A percentile compares a stretch with the other conserved stretches of the same genome.
Evolutionary conservation across 2,888 invertebrate genomes (phyloP).

Genomic region (Eupithecia centaureata): DNA sequence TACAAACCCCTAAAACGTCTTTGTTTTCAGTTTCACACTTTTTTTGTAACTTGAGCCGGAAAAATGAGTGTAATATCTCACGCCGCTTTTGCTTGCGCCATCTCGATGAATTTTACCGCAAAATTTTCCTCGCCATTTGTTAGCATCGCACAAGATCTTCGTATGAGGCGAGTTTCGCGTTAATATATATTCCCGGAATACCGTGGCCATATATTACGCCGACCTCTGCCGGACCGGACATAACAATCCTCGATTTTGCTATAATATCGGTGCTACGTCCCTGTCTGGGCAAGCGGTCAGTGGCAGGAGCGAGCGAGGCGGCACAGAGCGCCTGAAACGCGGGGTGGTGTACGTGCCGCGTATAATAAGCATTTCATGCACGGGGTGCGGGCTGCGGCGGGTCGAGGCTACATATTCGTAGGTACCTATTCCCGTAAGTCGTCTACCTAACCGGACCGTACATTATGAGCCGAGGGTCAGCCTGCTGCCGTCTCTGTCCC

Average conservation of each 20-base stretch:
- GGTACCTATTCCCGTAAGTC: slow-evolving; percentile 82
- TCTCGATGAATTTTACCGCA: slow-evolving; percentile 74
- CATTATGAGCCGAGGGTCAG: slow-evolving; percentile 84
- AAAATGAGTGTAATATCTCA: slow-evolving; percentile 70
- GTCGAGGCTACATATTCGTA: slow-evolving; percentile 67
- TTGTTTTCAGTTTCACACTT: slow-evolving; percentile 39
- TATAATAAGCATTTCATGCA: slow-evolving; percentile 86
- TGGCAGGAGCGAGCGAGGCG: slow-evolving; percentile 68
- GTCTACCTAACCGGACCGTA: slow-evolving; percentile 85
- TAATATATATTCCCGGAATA: slow-evolving; percentile 85
- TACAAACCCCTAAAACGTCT: slow-evolving; percentile 13
- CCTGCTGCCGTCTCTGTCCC: slow-evolving; percentile 75
- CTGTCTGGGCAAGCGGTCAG: slow-evolving; percentile 64
- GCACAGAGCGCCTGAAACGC: slow-evolving; percentile 58
- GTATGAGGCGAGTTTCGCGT: slow-evolving; percentile 83
- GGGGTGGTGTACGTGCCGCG: slow-evolving; percentile 83
- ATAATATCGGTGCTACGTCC: slow-evolving; percentile 81
- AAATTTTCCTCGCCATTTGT: slow-evolving; percentile 84
- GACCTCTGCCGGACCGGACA: slow-evolving; percentile 85
- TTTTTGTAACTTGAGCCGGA: slow-evolving; percentile 49
- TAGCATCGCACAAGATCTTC: slow-evolving; percentile 83
- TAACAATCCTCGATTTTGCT: slow-evolving; percentile 85
- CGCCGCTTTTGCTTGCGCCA: slow-evolving; percentile 61
- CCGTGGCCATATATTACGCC: slow-evolving; percentile 84
- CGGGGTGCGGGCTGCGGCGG: slow-evolving; percentile 74